Evolutionary conservation across 2,888 invertebrate species (phyloP), one percentile per base, ranked within the genome.

Genomic region (Hirtodrosophila confusa): DNA sequence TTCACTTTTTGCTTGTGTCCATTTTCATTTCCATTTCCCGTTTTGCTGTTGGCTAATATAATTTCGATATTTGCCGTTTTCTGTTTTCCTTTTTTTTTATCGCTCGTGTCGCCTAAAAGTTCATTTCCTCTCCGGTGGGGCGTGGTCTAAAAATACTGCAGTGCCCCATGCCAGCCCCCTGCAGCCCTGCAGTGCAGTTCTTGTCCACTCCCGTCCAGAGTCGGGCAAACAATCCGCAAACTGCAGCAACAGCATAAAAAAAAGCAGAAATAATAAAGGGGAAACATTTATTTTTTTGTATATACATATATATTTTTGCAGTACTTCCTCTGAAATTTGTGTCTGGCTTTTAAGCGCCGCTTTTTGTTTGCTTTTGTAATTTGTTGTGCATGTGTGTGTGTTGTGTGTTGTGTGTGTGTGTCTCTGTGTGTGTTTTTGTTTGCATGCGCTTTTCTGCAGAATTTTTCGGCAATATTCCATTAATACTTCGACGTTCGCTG

Each of bases 401-500:
- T n/a, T n/a, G n/a, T n/a, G n/a, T n/a, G n/a, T n/a, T n/a, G n/a
- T 65, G 36, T 55, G 37, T 47, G 33, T 40, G 31, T 65, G 36
- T 53, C 33, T 53, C 43, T 60, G 43, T 60, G 45, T 57, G 49
- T 69, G 47, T 48, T 57, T 50, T 53, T 69, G 79, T 75, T 75
- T 84, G 75, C 69, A 68, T 85, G 86, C 84, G 70, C 84, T 80
- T 88, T 86, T 84, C 75, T 80, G 71, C 71, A 64, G 78, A 80
- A 87, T 86, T 85, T 31, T 87, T 85, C 88, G 79, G 69, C 86
- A 78, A 87, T 85, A 85, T 83, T 87, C 88, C 83, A 83, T 86
- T 88, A 88, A 88, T 82, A 78, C 73, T 71, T 72, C 49, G 7
- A 8, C 53, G 55, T 61, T 6, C 17, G 2, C 17, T 17, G 17